Evolutionary conservation across 1,140 invertebrate species (phyloP), one percentile per base, ranked within the genome.

Genomic region (Musca vetustissima): DNA sequence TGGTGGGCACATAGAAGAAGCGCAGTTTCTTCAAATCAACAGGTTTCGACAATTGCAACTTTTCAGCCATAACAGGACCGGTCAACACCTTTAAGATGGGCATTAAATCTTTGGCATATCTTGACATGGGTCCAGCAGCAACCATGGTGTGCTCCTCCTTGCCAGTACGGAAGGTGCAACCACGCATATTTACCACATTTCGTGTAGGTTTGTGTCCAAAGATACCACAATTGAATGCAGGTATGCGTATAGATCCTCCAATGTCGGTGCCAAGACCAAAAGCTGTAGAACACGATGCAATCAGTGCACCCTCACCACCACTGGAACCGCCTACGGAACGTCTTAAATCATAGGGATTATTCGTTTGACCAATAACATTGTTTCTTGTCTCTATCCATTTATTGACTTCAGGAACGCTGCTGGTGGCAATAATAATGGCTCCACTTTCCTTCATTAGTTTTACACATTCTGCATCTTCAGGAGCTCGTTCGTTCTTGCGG

Each of bases 211-310:
- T 97, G 72, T 96, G 90, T 2, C 94, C 97, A 84, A 92, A 99
- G 57, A 98, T 85, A 48, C 97, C 97, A 85, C 95, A 97, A 83
- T 93, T 98, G 75, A 95, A 96, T 1, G 94, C 89, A 2, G 97
- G 97, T 85, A 99, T 96, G 55, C 98, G 88, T 53, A 95, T 92
- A 8, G 95, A 97, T 0, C 97, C 98, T 19, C 96, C 97, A 74
- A 99, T 96, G 83, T 99, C 97, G 1, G 93, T 93, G 53, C 86
- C 86, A 48, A 99, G 84, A 2, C 96, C 94, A 73, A 98, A 88
- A 13, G 95, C 90, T 25, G 90, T 89, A 32, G 92, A 94, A 72
- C 93, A 88, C 11, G 92, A 86, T 17, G 93, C 83, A 2, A 92
- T 82, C 11, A 92, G 84, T 15, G 89, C 87, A 0, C 82, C 94